Conservation (phyloP, 92 coral and sea anemone genomes). For the Muricea muricata region DNA sequence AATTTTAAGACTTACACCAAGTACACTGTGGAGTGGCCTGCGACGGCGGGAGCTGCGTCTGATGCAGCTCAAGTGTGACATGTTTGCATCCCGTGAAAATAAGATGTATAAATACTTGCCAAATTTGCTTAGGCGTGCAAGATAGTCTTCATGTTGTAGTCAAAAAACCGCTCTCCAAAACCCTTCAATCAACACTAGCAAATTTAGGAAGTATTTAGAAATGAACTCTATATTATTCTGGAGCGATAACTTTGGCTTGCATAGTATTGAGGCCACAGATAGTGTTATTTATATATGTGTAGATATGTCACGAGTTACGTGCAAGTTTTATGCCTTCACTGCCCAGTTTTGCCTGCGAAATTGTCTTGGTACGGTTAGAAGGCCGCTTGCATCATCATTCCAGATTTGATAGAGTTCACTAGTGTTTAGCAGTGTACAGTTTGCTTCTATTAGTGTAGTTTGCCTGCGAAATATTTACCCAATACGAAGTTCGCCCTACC, state of each 20-base stretch:
- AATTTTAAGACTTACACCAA: constrained; percentile 75
- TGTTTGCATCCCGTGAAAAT: not conserved
- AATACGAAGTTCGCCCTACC: not conserved
- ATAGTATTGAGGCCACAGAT: no score
- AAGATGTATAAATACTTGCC: not conserved
- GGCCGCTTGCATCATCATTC: no score
- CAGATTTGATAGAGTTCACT: no score
- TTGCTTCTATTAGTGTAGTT: not conserved
- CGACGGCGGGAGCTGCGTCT: constrained; percentile 36
- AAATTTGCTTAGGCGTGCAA: not conserved
- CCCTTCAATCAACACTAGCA: not conserved
- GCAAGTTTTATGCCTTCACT: no score
- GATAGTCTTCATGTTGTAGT: no score
- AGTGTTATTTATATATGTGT: no score
- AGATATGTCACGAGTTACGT: no score
- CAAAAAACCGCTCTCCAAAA: no score
- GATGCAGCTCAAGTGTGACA: constrained; percentile 12
- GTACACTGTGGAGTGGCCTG: constrained; percentile 84
- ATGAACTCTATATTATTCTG: no score
- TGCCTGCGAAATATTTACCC: constrained; percentile 3
- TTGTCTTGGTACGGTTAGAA: no score
- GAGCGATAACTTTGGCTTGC: no score
- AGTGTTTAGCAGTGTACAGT: not conserved
- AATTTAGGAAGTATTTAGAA: not conserved
- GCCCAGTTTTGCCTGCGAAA: no score